Evolutionary conservation across 2,888 invertebrate genomes (phyloP).

Genomic region (Drosophila mayaguana): DNA sequence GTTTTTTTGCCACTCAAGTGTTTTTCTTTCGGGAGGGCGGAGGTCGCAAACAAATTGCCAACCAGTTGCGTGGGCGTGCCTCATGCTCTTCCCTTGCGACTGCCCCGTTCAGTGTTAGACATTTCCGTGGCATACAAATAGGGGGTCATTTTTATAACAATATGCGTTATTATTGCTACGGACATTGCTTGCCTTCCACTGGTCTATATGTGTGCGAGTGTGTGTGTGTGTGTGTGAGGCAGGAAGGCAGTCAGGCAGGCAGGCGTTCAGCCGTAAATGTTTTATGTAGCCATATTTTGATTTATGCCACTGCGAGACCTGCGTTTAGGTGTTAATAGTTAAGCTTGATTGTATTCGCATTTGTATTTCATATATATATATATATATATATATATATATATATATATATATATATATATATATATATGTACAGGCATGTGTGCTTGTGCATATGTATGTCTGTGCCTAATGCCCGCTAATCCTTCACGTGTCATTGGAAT

Average conservation of each 20-base stretch:
- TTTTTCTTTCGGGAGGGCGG: conserved; percentile 1
- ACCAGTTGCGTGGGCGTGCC: conserved; percentile 66
- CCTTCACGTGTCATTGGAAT: conserved; percentile 31
- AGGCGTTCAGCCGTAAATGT: conserved; percentile 59
- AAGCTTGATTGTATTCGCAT: conserved; percentile 33
- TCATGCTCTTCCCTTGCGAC: not conserved
- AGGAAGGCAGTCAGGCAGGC: conserved; percentile 2
- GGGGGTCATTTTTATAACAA: conserved; percentile 67
- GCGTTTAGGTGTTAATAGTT: conserved; percentile 75
- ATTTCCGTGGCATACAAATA: conserved; percentile 62
- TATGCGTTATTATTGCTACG: conserved; percentile 48
- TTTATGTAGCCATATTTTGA: conserved; percentile 75
- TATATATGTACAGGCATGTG: not conserved
- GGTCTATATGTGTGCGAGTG: not conserved
- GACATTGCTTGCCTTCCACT: conserved; percentile 10
- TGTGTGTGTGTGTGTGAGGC: conserved; percentile 6
- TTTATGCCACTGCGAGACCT: conserved; percentile 52
- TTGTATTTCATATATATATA: not conserved
- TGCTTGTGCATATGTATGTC: not conserved
- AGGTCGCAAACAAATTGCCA: conserved; percentile 55
- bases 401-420: not conserved
- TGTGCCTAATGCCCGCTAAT: conserved; percentile 41
- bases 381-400: not conserved
- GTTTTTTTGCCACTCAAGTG: conserved; percentile 26
- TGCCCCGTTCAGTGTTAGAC: conserved; percentile 51